These are phyloP conservation scores for Cyrtonyx montezumae DNA, from an alignment of 2,113 vertebrate genomes.

Conservation along the genomic window DNA sequence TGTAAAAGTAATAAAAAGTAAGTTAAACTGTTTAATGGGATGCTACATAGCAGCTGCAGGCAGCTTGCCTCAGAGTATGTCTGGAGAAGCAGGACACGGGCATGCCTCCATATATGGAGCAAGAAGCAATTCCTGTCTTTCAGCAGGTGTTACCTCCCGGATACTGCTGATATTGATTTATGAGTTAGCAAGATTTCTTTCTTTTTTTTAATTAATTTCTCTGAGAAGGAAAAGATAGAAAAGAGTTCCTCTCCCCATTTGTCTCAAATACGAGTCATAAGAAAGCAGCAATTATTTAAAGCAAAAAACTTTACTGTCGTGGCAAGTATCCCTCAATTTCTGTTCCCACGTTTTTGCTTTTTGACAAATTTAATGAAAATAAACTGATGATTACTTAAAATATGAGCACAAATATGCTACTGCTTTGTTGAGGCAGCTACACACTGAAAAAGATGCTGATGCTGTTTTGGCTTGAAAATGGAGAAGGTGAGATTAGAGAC, in stretches of 20 bases:
- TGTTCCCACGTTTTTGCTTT: background rate
- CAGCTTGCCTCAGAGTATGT: background rate
- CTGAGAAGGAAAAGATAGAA: background rate
- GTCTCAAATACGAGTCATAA: background rate
- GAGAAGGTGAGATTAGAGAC: conserved; percentile 20
- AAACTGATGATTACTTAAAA: conserved; percentile 5
- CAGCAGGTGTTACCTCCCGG: background rate
- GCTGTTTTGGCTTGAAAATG: conserved; percentile 15
- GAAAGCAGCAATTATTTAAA: conserved; percentile 16
- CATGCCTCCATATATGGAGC: background rate
- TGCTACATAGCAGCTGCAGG: background rate
- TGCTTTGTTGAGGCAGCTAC: conserved; percentile 7
- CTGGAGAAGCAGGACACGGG: background rate
- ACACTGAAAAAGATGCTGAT: background rate
- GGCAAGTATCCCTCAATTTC: background rate
- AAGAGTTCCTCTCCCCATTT: background rate
- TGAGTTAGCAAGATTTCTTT: background rate
- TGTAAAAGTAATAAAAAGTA: background rate
- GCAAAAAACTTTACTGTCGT: background rate
- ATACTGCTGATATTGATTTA: background rate
- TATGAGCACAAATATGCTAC: background rate
- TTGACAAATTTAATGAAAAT: conserved; percentile 26
- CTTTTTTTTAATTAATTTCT: background rate
- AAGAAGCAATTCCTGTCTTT: background rate
- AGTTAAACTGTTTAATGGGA: background rate